Conservation (phyloP, 2,113 vertebrate genomes). For the Gymnorhina tibicen region DNA sequence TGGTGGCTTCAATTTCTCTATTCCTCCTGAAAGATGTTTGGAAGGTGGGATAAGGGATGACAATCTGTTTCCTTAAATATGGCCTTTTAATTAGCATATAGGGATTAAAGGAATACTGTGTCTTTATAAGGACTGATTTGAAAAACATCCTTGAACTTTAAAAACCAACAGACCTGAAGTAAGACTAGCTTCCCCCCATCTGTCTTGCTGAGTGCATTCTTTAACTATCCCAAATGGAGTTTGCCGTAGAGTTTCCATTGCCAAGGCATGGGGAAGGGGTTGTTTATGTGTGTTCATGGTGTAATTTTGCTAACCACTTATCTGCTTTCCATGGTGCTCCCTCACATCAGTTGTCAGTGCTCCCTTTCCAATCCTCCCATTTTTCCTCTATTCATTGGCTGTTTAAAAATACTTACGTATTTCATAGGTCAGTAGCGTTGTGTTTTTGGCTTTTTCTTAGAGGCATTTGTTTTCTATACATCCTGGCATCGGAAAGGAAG, state of each 20-base stretch:
- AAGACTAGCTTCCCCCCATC: slow-evolving; percentile 36
- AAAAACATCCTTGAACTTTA: slow-evolving; percentile 9
- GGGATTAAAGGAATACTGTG: slow-evolving; percentile 70
- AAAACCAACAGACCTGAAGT: not conserved
- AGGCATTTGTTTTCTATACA: slow-evolving; percentile 18
- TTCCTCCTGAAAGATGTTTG: not conserved
- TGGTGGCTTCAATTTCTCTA: not conserved
- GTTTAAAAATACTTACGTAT: slow-evolving; percentile 40
- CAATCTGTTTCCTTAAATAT: not conserved
- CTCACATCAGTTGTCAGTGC: slow-evolving; percentile 44
- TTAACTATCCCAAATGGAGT: slow-evolving; percentile 57
- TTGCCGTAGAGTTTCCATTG: slow-evolving; percentile 56
- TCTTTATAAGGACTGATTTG: slow-evolving; percentile 67
- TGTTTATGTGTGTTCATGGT: slow-evolving; percentile 62
- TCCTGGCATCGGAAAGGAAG: slow-evolving; percentile 46
- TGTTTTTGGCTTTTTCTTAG: slow-evolving; percentile 45
- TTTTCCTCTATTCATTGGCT: slow-evolving; percentile 59
- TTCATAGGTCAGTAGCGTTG: slow-evolving; percentile 48
- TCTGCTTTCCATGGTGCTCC: slow-evolving; percentile 62
- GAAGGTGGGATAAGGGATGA: not conserved
- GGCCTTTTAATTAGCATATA: not conserved
- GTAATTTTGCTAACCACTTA: slow-evolving; percentile 72
- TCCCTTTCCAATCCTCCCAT: slow-evolving; percentile 35
- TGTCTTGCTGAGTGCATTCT: slow-evolving; percentile 64
- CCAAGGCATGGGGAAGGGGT: slow-evolving; percentile 72